Base-by-base conservation (phyloP, 2,113 vertebrate species). In the Cromileptes altivelis region DNA sequence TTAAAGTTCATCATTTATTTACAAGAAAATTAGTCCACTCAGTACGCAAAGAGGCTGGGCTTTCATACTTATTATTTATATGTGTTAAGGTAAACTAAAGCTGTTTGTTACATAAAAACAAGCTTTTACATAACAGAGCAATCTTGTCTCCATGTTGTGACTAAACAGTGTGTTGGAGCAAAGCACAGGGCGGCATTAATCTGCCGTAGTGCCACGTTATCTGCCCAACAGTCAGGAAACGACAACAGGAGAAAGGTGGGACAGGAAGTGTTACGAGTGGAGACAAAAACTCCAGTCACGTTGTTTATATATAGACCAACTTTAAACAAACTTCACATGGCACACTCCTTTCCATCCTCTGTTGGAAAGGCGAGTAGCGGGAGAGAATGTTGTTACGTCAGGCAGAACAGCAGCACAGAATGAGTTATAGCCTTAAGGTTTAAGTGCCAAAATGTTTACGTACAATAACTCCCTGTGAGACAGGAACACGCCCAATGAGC, bases 221-320 rank as follows among this genome's bases (percentile, higher is more conserved):
- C 88, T 81, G 58, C n/a, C 50, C 62, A 67, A 71, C 14, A 25
- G 68, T 69, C 84, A 88, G 92, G 90, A 94, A 95, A 90, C 42
- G 37, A 53, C 67, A 40, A 65, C 68, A 49, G 88, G 69, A 81
- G 78, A 79, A 81, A 92, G 91, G 85, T 89, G 88, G 93, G 85
- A 89, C 92, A 94, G 94, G 93, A 95, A 93, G 56, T 81, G 69
- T n/a, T 85, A 68, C 18, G 76, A 85, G 86, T 60, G 60, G 81
- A 85, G 78, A 81, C 65, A 55, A 71, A 76, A 73, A 47, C 74
- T 82, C 33, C 78, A 63, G 62, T 65, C 67, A 60, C 33, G 57
- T 55, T 76, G 80, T 89, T 93, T 93, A 91, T 85, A 90, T 90
- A 92, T 88, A 92, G 78, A 74, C 55, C 47, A 61, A 78, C 56